Conservation (phyloP, 2,113 vertebrate genomes). For the Cephalopholis sonnerati region DNA sequence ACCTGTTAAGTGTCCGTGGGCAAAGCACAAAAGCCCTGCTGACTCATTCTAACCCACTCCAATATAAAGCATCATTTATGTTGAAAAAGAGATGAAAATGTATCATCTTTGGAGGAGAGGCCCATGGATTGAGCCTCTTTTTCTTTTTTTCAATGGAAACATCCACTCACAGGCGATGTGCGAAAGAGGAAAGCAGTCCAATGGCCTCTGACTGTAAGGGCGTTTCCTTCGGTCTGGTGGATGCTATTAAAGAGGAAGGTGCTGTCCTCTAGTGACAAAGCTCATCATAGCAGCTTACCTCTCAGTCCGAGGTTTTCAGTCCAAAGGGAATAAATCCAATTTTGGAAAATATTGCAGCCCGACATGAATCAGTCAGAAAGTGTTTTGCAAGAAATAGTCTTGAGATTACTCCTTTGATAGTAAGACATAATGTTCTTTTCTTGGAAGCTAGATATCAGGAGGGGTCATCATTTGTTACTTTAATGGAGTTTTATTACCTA, state of each 20-base stretch:
- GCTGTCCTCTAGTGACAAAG: slow-evolving; percentile 78
- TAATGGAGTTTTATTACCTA: slow-evolving; percentile 1
- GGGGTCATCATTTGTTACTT: not conserved
- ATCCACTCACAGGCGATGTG: not conserved
- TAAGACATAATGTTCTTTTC: not conserved
- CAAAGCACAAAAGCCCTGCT: not conserved
- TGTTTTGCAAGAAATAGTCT: not conserved
- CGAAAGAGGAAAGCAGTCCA: slow-evolving; percentile 3
- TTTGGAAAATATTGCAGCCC: not conserved
- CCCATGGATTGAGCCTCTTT: not conserved
- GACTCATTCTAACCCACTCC: not conserved
- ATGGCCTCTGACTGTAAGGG: slow-evolving; percentile 50
- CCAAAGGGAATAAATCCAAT: slow-evolving; percentile 1
- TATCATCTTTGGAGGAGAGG: not conserved
- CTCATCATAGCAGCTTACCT: slow-evolving; percentile 39
- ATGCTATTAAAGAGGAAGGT: slow-evolving; percentile 52
- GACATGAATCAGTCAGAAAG: slow-evolving; percentile 10
- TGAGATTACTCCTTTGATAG: slow-evolving; percentile 22
- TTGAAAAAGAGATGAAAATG: not conserved
- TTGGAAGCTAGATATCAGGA: not conserved
- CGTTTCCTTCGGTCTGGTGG: slow-evolving; percentile 59
- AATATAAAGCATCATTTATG: not conserved
- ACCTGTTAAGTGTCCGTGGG: not conserved
- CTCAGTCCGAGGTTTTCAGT: not conserved
- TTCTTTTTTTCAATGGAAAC: not conserved